Percentiles rank a stretch among this genome's conserved stretches.
These are phyloP conservation scores for Eupelmus urozonus DNA, from an alignment of 2,888 invertebrate species.

Conservation along the genomic window DNA sequence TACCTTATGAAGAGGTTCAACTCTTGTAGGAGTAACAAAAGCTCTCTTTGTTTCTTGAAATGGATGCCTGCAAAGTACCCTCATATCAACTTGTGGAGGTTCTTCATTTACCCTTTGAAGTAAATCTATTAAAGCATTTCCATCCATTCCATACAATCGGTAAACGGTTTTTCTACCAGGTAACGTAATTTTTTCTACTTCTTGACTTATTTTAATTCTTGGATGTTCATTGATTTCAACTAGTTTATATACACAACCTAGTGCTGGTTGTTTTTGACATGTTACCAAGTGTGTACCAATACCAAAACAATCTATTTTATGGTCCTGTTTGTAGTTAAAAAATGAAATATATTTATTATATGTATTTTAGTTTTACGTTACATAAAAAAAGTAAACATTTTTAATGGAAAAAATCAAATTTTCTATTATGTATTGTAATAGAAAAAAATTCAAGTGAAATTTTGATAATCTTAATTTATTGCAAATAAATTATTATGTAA, in stretches of 20 bases:
- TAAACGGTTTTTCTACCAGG: constrained; percentile 94
- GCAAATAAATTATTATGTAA: too few relatives aligned
- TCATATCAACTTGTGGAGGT: constrained; percentile 86
- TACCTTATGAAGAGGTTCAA: constrained; percentile 89
- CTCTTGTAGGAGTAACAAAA: constrained; percentile 93
- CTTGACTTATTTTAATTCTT: constrained; percentile 97
- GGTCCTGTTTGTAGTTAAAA: constrained; percentile 83
- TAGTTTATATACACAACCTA: constrained; percentile 99
- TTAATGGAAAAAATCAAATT: too few relatives aligned
- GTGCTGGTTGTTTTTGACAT: constrained; percentile 97
- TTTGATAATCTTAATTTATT: too few relatives aligned
- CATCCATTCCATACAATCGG: constrained; percentile 87
- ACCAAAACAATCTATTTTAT: constrained; percentile 97
- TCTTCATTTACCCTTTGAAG: constrained; percentile 90
- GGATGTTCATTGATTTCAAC: constrained; percentile 95
- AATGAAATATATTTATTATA: too few relatives aligned
- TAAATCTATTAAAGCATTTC: constrained; percentile 94
- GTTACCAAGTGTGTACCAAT: constrained; percentile 99
- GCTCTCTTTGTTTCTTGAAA: constrained; percentile 98
- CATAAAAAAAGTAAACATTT: too few relatives aligned
- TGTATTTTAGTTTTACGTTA: too few relatives aligned
- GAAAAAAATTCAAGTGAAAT: too few relatives aligned
- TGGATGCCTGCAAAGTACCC: constrained; percentile 96
- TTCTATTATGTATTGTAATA: too few relatives aligned
- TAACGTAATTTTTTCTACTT: constrained; percentile 98